phyloP scores from a whole-genome alignment of 2,797 vertebrate species.

The Sebastes diaconus region DNA sequence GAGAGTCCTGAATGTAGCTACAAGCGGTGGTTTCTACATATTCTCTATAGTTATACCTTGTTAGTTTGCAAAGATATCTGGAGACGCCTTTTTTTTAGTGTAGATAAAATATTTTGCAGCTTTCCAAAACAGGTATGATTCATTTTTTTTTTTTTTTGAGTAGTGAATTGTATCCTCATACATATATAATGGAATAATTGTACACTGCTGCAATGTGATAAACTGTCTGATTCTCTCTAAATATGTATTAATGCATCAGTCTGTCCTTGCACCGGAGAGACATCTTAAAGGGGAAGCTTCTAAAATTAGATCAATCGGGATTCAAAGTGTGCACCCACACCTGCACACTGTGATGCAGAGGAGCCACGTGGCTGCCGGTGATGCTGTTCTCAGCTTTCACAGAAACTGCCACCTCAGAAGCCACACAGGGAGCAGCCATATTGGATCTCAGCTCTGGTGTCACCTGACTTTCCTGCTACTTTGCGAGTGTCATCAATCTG shows the following conservation, averaged over 20 bases:
- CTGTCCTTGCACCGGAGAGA: constrained; percentile 12
- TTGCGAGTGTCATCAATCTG: constrained; percentile 50
- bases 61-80: neutral
- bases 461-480: constrained; percentile 73
- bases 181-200: neutral
- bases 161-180: neutral
- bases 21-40: neutral
- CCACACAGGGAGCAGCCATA: constrained; percentile 70
- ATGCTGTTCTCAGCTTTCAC: constrained; percentile 67
- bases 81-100: neutral
- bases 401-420: constrained; percentile 79
- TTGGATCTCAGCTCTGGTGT: constrained; percentile 69
- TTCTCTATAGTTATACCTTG: neutral
- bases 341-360: constrained; percentile 70
- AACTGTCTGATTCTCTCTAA: neutral
- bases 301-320: constrained; percentile 69
- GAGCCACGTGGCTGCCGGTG: constrained; percentile 67
- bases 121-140: neutral
- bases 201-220: neutral
- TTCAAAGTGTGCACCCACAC: constrained; percentile 65
- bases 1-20: neutral
- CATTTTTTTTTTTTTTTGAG: neutral
- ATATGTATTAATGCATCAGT: constrained; percentile 11
- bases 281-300: constrained; percentile 31
- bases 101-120: neutral